Conservation (phyloP, 1,140 invertebrate genomes). For the Drosophila ambigua region DNA sequence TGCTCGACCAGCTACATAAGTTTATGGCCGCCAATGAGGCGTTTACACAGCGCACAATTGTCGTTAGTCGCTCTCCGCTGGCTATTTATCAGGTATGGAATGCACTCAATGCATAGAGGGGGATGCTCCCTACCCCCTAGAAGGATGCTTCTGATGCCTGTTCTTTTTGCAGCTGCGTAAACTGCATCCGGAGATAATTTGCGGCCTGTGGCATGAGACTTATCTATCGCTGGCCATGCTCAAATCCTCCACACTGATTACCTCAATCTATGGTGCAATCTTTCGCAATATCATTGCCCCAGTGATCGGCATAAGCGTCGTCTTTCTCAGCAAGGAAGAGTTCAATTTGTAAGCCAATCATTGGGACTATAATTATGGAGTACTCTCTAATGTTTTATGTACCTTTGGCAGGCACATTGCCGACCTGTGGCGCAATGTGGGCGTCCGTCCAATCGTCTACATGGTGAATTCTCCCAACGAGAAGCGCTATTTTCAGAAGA, state of each 20-base stretch:
- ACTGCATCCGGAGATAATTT: constrained; percentile 74
- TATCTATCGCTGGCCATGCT: constrained; percentile 68
- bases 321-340: constrained; percentile 82
- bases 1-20: constrained; percentile 72
- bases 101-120: too few species aligned
- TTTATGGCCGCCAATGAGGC: constrained; percentile 62
- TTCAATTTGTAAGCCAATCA: constrained; percentile 74
- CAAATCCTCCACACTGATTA: constrained; percentile 77
- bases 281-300: constrained; percentile 82
- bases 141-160: not conserved
- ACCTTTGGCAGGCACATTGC: constrained; percentile 70
- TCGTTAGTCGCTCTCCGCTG: constrained; percentile 76
- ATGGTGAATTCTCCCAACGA: constrained; percentile 84
- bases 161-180: constrained; percentile 68
- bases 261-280: constrained; percentile 81
- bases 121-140: not conserved
- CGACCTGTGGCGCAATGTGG: constrained; percentile 82
- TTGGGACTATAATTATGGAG: not conserved
- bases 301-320: constrained; percentile 82
- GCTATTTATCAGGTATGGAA: constrained; percentile 74
- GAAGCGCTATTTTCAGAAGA: constrained; percentile 83
- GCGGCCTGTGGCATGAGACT: constrained; percentile 82
- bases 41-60: constrained; percentile 68
- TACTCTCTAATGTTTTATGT: not conserved
- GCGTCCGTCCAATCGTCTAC: constrained; percentile 81